phyloP scores from a whole-genome alignment of 2,888 invertebrate genomes.

The Bugula neritina region DNA sequence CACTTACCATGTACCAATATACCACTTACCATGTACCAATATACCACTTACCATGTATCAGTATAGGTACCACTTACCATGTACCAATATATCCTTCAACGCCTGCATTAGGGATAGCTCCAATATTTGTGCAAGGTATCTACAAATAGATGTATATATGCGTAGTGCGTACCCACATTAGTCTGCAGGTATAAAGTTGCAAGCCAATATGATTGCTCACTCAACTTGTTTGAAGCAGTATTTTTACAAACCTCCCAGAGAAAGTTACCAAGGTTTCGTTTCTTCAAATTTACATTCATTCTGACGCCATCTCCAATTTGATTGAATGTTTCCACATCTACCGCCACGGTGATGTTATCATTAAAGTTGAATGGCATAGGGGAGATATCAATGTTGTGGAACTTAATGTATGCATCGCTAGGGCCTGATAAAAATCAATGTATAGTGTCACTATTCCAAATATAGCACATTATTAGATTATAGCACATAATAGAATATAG shows the following conservation, averaged over 20 bases:
- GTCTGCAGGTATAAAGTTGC: too few relatives aligned
- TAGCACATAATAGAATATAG: too few relatives aligned
- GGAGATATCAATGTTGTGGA: conserved; percentile 10
- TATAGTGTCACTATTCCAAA: not conserved
- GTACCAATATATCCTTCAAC: conserved; percentile 8
- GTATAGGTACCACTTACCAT: conserved; percentile 1
- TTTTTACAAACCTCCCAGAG: too few relatives aligned
- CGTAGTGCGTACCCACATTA: too few relatives aligned
- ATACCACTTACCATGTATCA: not conserved
- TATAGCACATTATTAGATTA: too few relatives aligned
- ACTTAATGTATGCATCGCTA: conserved; percentile 9
- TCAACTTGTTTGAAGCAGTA: too few relatives aligned
- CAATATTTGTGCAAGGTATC: conserved; percentile 20
- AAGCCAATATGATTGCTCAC: too few relatives aligned
- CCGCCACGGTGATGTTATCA: not conserved
- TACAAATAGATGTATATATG: too few relatives aligned
- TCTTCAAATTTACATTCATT: not conserved
- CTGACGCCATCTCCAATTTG: not conserved
- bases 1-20: too few relatives aligned
- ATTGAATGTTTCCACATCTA: not conserved
- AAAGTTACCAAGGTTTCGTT: not conserved
- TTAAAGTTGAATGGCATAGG: conserved; percentile 16
- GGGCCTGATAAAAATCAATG: not conserved
- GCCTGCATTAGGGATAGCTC: not conserved
- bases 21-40: conserved; percentile 1